Conservation (phyloP, 2,888 invertebrate species). For the Chrysodeixis includens region DNA sequence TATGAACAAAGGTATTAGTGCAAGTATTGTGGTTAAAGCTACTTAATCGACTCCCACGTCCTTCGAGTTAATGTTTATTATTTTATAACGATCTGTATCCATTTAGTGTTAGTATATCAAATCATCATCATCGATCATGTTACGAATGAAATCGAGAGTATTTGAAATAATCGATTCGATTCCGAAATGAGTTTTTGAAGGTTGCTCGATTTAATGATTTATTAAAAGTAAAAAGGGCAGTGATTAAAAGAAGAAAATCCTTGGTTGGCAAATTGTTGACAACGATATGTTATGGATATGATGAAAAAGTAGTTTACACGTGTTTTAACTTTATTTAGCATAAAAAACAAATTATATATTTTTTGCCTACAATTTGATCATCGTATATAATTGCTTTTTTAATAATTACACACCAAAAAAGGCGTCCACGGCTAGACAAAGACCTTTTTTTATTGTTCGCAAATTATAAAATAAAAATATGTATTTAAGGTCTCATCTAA, state of each 20-base stretch:
- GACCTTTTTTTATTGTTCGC: no score
- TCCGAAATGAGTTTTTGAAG: conserved; percentile 37
- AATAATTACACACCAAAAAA: no score
- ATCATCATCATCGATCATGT: conserved; percentile 48
- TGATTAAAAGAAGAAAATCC: background rate
- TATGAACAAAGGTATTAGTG: background rate
- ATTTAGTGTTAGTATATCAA: conserved; percentile 42
- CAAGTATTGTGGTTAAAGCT: background rate
- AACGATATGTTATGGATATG: background rate
- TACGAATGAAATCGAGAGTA: conserved; percentile 31
- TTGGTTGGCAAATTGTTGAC: background rate
- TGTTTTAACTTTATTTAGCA: no score
- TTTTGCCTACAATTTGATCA: no score
- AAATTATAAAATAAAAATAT: no score
- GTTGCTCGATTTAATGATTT: conserved; percentile 14
- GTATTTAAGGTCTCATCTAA: no score
- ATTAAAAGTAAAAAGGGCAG: conserved; percentile 18
- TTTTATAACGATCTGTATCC: conserved; percentile 36
- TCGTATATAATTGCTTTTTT: no score
- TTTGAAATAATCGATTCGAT: conserved; percentile 27
- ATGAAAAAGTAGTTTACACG: background rate
- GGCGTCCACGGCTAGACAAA: no score
- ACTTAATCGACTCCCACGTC: conserved; percentile 19
- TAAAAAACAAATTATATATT: no score
- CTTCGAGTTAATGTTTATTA: conserved; percentile 23